Evolutionary conservation across 2,113 vertebrate genomes (phyloP).

Genomic region (Thermophis baileyi): DNA sequence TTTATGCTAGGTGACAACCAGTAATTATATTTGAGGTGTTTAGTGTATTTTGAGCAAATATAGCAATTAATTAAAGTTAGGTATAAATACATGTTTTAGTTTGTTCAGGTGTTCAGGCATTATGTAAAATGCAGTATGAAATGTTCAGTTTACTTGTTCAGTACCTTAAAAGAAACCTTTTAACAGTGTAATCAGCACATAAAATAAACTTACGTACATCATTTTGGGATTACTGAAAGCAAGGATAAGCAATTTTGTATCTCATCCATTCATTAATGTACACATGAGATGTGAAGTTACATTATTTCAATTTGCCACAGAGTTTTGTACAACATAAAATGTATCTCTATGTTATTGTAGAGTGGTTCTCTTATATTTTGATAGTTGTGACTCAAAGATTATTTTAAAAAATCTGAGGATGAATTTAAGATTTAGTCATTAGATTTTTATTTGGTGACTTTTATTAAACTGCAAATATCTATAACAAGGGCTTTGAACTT

Average conservation of each 20-base stretch:
- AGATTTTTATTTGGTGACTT: slow-evolving; percentile 1
- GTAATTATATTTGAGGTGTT: background rate
- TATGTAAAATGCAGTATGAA: background rate
- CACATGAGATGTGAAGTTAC: background rate
- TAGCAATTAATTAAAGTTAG: background rate
- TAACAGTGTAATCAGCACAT: background rate
- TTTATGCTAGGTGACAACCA: background rate
- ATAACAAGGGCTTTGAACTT: background rate
- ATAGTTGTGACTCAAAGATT: background rate
- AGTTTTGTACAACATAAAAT: background rate
- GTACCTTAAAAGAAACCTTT: background rate
- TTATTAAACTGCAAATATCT: background rate
- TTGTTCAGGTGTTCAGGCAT: background rate
- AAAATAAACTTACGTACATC: background rate
- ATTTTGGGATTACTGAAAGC: background rate
- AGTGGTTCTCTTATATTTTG: background rate
- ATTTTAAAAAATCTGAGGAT: background rate
- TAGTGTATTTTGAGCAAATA: background rate
- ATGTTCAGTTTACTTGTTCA: background rate
- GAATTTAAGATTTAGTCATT: background rate
- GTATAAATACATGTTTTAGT: background rate
- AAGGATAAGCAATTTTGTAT: background rate
- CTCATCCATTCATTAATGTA: background rate
- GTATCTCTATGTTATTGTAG: background rate
- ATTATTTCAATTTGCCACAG: background rate